Evolutionary conservation across 2,888 invertebrate species (phyloP), one percentile per base, ranked within the genome.

Genomic region (Fragum whitleyi): DNA sequence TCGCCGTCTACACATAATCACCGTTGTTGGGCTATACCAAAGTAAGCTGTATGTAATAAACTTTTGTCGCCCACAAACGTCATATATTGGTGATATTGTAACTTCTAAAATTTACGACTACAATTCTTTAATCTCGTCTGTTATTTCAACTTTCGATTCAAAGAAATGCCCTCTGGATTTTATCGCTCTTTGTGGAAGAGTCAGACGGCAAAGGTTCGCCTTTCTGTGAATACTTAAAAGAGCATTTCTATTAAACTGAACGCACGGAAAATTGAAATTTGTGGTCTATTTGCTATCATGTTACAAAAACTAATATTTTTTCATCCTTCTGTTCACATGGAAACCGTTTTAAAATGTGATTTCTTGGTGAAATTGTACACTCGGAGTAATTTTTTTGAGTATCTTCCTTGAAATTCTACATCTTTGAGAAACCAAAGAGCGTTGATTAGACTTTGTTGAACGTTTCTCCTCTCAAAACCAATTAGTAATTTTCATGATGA

Each of bases 221-320:
- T 47, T 3, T 9, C 47, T 19, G 19, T 19, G 47, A 47, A 47
- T 47, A 47, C 47, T 47, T 47, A 9, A 47, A 47, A 47, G 47
- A 47, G 47, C 47, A 47, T 47, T 47, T 16, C 47, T 47, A 47
- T 47, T 47, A 47, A 47, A 47, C 2, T 14, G n/a, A 47, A 47
- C 47, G 47, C 47, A 47, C 5, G 47, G 47, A 47, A 14, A 47
- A 47, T 47, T 47, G 47, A 47, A 47, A 47, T 47, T 14, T 47
- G 47, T 47, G 5, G 47, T 47, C 47, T 47, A 47, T 47, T 47
- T 47, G 47, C 14, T 47, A 47, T 47, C 47, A 47, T 47, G 16
- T 47, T 47, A 47, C 47, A 47, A 47, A 47, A 47, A 47, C 47
- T 47, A 47, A 47, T 47, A 47, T 47, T 47, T 47, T 47, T 47